Evolutionary conservation across 2,113 vertebrate genomes (phyloP), one percentile per base, ranked within the genome.

Genomic region (Hydropotes inermis): DNA sequence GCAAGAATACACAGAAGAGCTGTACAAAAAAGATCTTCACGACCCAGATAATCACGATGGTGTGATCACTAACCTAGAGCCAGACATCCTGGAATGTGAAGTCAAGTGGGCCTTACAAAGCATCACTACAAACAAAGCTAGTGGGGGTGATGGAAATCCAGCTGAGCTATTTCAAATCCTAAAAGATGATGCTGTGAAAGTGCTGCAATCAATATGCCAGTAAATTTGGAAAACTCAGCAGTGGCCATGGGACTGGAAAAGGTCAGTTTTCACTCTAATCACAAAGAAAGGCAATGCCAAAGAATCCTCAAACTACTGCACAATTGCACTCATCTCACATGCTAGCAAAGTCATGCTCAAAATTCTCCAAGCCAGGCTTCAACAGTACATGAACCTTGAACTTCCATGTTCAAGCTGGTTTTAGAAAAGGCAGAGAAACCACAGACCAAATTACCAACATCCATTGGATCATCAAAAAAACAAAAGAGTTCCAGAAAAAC

Each of bases 361-460:
- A 64, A 64, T n/a, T 64, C 61, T n/a, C 61, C 30, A 64, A 17
- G 30, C 15, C 30, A 64, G 61, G 30, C 30, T n/a, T 64, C 61
- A 64, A 17, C 15, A 64, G 3, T 64, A 64, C 0, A 0, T 64
- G 61, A 33, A 64, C 61, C 0, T 0, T 64, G 30, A 64, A 64
- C 61, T n/a, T n/a, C 61, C 30, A 64, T n/a, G 15, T 64, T n/a
- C 61, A 64, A 64, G 30, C 61, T 64, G 30, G 1, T 17, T n/a
- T 64, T 64, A 64, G 61, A 64, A 64, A 64, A n/a, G 61, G 61
- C 30, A 64, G 30, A 64, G 7, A 30, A n/a, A 64, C 33, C 7
- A 64, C 15, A 64, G 61, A n/a, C n/a, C 61, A 64, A n/a, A 64
- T n/a, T 64, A 1, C 30, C 30, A 64, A 64, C 15, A 64, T 64